Conservation (phyloP, 1,140 invertebrate species). For the Megathymus violae region DNA sequence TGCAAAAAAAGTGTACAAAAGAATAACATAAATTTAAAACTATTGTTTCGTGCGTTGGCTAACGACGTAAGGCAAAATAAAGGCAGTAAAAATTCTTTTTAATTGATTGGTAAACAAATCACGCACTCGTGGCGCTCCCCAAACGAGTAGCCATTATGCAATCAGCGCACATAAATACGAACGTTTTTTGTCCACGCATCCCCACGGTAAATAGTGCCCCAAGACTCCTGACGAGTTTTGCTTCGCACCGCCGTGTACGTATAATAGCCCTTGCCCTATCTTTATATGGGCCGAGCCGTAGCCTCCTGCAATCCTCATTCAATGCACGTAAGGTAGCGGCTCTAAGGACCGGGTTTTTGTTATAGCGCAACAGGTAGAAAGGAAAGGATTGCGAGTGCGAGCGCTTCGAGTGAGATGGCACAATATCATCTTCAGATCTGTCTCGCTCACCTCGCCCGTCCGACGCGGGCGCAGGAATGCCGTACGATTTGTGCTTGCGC, state of each 20-base stretch:
- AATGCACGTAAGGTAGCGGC: constrained; percentile 82
- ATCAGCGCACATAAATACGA: constrained; percentile 65
- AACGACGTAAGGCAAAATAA: constrained; percentile 18
- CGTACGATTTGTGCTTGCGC: constrained; percentile 78
- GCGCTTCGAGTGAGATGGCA: constrained; percentile 57
- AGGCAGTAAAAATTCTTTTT: constrained; percentile 36
- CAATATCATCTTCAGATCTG: constrained; percentile 55
- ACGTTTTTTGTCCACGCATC: constrained; percentile 65
- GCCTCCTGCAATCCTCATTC: constrained; percentile 79
- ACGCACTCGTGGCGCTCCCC: constrained; percentile 59
- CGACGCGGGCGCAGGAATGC: constrained; percentile 74
- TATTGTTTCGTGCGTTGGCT: background rate
- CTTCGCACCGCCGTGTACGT: constrained; percentile 55
- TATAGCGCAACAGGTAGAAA: constrained; percentile 82
- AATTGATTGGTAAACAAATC: constrained; percentile 57
- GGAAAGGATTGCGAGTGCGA: constrained; percentile 77
- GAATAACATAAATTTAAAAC: background rate
- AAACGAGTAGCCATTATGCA: constrained; percentile 73
- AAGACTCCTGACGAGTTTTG: constrained; percentile 62
- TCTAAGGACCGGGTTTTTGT: constrained; percentile 81
- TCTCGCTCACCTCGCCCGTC: constrained; percentile 54
- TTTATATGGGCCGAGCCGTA: constrained; percentile 80
- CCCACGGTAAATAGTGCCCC: constrained; percentile 68
- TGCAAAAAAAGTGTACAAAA: background rate
- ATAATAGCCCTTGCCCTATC: constrained; percentile 78